phyloP scores from a whole-genome alignment of 2,797 vertebrate species.

The Apogon hyalosoma region DNA sequence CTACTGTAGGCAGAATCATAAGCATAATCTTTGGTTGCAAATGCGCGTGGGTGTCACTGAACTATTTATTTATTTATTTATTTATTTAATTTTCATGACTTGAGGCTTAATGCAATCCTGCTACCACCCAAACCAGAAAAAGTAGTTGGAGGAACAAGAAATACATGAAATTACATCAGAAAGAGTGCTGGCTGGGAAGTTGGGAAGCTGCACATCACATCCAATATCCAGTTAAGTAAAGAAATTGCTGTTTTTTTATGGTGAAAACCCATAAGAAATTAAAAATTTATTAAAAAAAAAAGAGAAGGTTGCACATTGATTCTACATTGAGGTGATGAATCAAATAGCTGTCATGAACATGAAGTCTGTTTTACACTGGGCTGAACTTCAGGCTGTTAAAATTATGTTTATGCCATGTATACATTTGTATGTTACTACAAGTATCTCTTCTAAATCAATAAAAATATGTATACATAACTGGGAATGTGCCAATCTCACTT shows the following conservation, averaged over 20 bases:
- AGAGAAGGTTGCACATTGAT: background rate
- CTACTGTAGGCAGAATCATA: constrained; percentile 17
- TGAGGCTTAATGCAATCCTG: constrained; percentile 25
- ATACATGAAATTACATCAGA: constrained; percentile 37
- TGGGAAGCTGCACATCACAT: constrained; percentile 7
- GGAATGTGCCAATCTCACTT: too few relatives aligned
- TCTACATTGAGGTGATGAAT: background rate
- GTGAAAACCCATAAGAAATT: too few relatives aligned
- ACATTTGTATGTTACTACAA: background rate
- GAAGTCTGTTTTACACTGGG: background rate
- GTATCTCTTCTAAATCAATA: too few relatives aligned
- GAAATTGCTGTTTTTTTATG: too few relatives aligned
- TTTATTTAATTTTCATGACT: constrained; percentile 27
- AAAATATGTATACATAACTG: too few relatives aligned
- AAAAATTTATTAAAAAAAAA: constrained; percentile 2
- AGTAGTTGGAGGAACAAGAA: constrained; percentile 24
- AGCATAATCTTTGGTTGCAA: constrained; percentile 35
- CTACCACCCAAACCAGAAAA: constrained; percentile 12
- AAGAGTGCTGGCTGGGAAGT: constrained; percentile 17
- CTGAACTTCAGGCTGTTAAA: background rate
- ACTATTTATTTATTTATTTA: too few relatives aligned
- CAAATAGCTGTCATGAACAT: background rate
- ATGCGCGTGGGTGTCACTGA: constrained; percentile 29
- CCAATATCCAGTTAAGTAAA: too few relatives aligned
- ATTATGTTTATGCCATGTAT: constrained; percentile 15